Percentiles rank a stretch among this genome's conserved stretches.
Evolutionary conservation across 1,140 invertebrate genomes (phyloP).

Genomic region (Nymphalis io): DNA sequence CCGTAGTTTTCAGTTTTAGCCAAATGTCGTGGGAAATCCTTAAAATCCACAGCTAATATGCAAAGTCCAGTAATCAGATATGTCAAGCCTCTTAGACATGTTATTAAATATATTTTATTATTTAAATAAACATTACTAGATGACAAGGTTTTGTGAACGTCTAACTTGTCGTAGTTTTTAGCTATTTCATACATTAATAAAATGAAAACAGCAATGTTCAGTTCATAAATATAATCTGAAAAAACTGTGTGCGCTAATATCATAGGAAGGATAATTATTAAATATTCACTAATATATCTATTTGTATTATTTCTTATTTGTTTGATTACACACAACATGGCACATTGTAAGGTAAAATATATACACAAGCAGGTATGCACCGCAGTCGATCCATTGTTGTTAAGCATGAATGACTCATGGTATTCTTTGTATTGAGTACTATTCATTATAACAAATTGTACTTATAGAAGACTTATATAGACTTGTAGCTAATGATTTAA

Average conservation of each 20-base stretch:
- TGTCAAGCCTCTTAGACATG: conserved; percentile 85
- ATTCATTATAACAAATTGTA: conserved; percentile 47
- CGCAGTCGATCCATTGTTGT: conserved; percentile 76
- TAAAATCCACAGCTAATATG: conserved; percentile 97
- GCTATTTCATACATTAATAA: conserved; percentile 54
- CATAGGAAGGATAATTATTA: conserved; percentile 76
- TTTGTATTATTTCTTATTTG: conserved; percentile 23
- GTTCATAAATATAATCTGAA: conserved; percentile 48
- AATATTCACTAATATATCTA: conserved; percentile 76
- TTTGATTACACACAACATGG: conserved; percentile 47
- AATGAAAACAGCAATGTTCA: conserved; percentile 46
- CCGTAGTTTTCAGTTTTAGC: conserved; percentile 94
- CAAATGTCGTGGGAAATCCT: conserved; percentile 90
- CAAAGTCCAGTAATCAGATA: conserved; percentile 89
- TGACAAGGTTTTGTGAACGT: conserved; percentile 33
- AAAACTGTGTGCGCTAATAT: conserved; percentile 79
- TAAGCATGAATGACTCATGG: conserved; percentile 77
- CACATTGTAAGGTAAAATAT: conserved; percentile 66
- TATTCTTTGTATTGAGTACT: conserved; percentile 65
- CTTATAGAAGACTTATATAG: neutral
- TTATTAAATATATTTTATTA: conserved; percentile 81
- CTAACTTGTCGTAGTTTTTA: conserved; percentile 34
- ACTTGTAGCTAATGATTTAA: no score
- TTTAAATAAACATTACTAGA: conserved; percentile 48
- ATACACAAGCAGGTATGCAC: conserved; percentile 66